phyloP scores from a whole-genome alignment of 2,888 invertebrate species.

The Phymatocera aterrima region DNA sequence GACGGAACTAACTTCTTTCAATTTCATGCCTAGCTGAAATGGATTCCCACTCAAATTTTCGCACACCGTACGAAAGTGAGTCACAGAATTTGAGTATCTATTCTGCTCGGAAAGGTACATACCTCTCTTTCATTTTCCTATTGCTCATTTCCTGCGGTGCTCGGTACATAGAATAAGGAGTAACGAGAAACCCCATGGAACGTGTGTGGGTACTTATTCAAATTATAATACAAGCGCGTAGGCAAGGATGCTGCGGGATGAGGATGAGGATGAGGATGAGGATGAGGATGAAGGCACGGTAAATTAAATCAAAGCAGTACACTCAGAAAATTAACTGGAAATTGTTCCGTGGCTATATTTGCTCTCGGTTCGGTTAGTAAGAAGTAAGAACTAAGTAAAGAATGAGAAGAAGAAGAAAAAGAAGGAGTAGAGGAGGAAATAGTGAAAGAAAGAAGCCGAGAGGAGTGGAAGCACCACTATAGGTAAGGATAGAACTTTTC shows the following conservation, averaged over 20 bases:
- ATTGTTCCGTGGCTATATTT: slow-evolving; percentile 57
- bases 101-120: too few species aligned
- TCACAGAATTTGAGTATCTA: too few species aligned
- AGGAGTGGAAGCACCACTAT: slow-evolving; percentile 26
- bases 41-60: slow-evolving; percentile 3
- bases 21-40: slow-evolving; percentile 33
- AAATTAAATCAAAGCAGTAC: slow-evolving; percentile 54
- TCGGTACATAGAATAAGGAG: too few species aligned
- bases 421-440: slow-evolving; percentile 39
- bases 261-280: neutral
- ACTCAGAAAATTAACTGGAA: slow-evolving; percentile 59
- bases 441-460: slow-evolving; percentile 33
- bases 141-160: neutral
- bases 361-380: slow-evolving; percentile 47
- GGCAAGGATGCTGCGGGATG: neutral
- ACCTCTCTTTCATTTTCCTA: neutral
- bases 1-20: slow-evolving; percentile 35
- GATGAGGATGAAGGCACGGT: slow-evolving; percentile 47
- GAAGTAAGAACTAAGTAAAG: slow-evolving; percentile 58
- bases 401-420: slow-evolving; percentile 44
- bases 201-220: neutral
- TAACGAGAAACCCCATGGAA: neutral
- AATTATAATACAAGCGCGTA: neutral
- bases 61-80: too few species aligned
- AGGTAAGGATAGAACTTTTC: slow-evolving; percentile 64